phyloP scores from a whole-genome alignment of 2,113 vertebrate species.

The Scopus umbretta region DNA sequence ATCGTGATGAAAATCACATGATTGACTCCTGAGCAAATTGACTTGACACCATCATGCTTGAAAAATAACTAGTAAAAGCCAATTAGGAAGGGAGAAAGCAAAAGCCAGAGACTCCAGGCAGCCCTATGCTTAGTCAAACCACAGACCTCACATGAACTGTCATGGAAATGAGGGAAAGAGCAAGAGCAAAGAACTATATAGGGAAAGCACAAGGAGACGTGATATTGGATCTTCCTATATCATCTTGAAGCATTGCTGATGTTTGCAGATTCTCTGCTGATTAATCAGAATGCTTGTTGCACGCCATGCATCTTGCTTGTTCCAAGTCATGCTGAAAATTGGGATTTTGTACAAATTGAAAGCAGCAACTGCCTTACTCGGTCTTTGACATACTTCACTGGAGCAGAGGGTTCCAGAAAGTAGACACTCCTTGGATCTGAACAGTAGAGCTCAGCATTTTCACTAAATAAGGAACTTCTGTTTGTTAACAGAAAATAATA shows the following conservation, averaged over 20 bases:
- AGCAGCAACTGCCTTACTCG: background rate
- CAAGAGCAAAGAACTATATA: slow-evolving; percentile 35
- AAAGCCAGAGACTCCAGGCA: background rate
- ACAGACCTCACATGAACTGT: slow-evolving; percentile 19
- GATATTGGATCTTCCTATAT: slow-evolving; percentile 4
- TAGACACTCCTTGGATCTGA: background rate
- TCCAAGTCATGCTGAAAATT: background rate
- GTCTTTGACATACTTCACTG: background rate
- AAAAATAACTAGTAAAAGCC: slow-evolving; percentile 28
- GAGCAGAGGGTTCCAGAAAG: background rate
- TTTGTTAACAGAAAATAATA: background rate
- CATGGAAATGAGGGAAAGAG: background rate
- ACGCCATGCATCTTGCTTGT: slow-evolving; percentile 1
- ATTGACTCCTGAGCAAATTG: background rate
- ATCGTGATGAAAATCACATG: background rate
- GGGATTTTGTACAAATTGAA: background rate
- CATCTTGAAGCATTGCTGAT: slow-evolving; percentile 18
- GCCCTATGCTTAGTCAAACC: background rate
- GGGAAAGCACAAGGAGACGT: slow-evolving; percentile 17
- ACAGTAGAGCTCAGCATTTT: background rate
- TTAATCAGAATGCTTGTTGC: slow-evolving; percentile 21
- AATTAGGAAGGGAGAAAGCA: background rate
- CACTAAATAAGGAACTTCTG: background rate
- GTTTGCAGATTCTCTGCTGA: slow-evolving; percentile 30
- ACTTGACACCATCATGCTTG: background rate